phyloP scores from a whole-genome alignment of 2,113 vertebrate genomes.

The Recurvirostra avosetta region DNA sequence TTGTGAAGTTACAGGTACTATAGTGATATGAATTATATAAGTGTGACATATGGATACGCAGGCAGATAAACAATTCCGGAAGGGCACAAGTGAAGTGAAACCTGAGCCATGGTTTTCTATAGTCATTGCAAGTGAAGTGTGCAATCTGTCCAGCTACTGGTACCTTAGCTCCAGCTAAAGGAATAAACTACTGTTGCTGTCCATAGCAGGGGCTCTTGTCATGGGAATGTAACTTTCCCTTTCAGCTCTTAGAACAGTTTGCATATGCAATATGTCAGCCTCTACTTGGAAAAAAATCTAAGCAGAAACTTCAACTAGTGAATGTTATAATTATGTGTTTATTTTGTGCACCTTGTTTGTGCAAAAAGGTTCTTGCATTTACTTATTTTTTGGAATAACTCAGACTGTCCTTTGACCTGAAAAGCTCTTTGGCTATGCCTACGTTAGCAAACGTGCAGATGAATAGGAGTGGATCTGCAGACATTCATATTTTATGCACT shows the following conservation, averaged over 20 bases:
- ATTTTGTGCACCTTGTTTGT: background rate
- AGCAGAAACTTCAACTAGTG: background rate
- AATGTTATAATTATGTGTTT: background rate
- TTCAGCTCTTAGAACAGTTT: background rate
- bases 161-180: background rate
- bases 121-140: background rate
- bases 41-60: background rate
- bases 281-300: background rate
- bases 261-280: background rate
- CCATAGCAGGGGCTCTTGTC: background rate
- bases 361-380: background rate
- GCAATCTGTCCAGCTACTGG: background rate
- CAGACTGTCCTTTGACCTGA: background rate
- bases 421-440: background rate
- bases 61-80: background rate
- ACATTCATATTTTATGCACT: background rate
- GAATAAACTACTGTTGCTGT: background rate
- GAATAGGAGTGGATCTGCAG: background rate
- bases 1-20: background rate
- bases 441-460: background rate
- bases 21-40: background rate
- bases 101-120: background rate
- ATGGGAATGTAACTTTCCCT: background rate
- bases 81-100: background rate
- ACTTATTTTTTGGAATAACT: background rate